Base-by-base conservation (phyloP, 1,140 invertebrate genomes). In the Globodera ellingtonae region DNA sequence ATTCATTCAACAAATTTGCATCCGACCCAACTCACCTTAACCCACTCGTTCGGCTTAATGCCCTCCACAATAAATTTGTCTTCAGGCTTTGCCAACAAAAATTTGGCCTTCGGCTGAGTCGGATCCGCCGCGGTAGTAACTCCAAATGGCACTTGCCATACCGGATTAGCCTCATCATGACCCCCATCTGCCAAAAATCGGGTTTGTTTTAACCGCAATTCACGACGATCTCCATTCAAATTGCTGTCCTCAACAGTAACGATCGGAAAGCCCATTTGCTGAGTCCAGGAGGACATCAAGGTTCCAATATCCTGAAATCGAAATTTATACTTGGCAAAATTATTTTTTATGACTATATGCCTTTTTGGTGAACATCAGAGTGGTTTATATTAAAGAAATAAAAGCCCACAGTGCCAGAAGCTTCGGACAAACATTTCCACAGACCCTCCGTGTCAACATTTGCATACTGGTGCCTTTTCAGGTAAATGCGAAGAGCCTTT, bases 261-360 rank as follows among this genome's bases (percentile, higher is more conserved):
- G 0, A 93, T 91, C 10, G 95, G 95, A 88, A 95, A 98, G 46
- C 96, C 96, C 92, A 95, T 95, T 89, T 97, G 94, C 85, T 92
- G 92, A 0, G 95, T 98, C 96, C 96, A 98, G 13, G 94, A 94
- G 0, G 94, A 94, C 97, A 99, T 99, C 0, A 99, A 93, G 50
- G 92, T 92, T 7, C 92, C 92, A 0, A 99, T 94, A 21, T 95
- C 94, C 90, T 82, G 75, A 35, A 35, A 35, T 35, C 35, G 3
- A 35, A 35, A 35, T 35, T 35, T 35, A 3, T 35, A 35, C 35
- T 35, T 35, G 0, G 35, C 35, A 35, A 35, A 35, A 35, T 35
- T 35, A 35, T 35, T 35, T 24, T 35, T 35, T 35, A 35, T 35
- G 35, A 0, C 3, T 35, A 35, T 35, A 35, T 35, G 35, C 35